Percentiles rank a stretch among this genome's conserved stretches.
Evolutionary conservation across 53 echinoderm and acorn worm species (phyloP).

Genomic region (Henricia sp.): DNA sequence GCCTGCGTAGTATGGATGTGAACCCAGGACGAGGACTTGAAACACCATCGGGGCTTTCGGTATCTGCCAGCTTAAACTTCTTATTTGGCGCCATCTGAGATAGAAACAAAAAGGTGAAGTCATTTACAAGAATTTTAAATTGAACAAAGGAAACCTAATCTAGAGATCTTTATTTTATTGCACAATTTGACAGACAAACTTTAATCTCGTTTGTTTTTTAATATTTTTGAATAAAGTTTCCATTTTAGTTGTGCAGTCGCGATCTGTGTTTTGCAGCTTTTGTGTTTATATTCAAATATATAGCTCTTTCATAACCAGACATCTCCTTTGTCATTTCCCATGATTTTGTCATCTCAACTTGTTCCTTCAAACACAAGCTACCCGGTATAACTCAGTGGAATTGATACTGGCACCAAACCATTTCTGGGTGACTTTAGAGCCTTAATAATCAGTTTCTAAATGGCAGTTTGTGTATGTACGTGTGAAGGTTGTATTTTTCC

Average conservation of each 20-base stretch:
- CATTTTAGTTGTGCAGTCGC: not conserved
- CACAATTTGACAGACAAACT: not conserved
- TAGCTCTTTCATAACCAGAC: not conserved
- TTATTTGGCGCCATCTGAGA: constrained; percentile 2
- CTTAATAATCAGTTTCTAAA: too few relatives aligned
- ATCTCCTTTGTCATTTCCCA: too few relatives aligned
- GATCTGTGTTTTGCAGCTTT: too few relatives aligned
- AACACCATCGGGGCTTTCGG: not conserved
- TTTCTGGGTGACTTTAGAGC: too few relatives aligned
- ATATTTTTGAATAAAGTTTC: not conserved
- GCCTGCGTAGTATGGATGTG: constrained; percentile 50
- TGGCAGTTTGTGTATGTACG: too few relatives aligned
- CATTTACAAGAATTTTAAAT: not conserved
- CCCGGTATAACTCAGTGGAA: too few relatives aligned
- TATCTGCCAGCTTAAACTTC: constrained; percentile 15
- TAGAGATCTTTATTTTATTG: not conserved
- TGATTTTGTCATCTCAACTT: too few relatives aligned
- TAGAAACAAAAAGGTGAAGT: not conserved
- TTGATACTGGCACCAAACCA: too few relatives aligned
- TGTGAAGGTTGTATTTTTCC: too few relatives aligned
- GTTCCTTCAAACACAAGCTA: too few relatives aligned
- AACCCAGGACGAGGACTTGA: constrained; percentile 13
- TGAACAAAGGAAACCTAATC: not conserved
- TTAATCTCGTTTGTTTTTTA: not conserved
- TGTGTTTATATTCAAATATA: too few relatives aligned